Base-by-base conservation (phyloP, 2,888 invertebrate genomes). In the Noctua janthina region DNA sequence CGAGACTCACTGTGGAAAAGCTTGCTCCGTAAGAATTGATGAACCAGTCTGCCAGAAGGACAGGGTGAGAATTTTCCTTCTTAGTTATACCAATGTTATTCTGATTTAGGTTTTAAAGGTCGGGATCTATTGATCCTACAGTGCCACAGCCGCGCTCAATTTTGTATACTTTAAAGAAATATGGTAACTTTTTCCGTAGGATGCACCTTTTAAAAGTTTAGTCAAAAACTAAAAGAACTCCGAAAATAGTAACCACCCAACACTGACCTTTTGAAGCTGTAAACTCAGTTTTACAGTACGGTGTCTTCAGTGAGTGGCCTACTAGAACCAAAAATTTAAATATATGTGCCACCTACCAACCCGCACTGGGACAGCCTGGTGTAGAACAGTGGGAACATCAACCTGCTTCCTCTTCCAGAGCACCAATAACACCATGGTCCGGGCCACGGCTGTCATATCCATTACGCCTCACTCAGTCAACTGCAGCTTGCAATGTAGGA, bases 21-120 rank as follows among this genome's bases (percentile, higher is more conserved):
- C 78, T 49, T 92, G 93, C 74, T 75, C 89, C 10, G 79, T 92
- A 2, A 81, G 82, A 11, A 87, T 94, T 6, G 91, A 92, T 39
- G 92, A 92, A 46, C 93, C 94, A 0, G 87, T 91, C n/a, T 94
- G 94, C 79, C 82, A 92, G 75, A 89, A 68, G 23, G 92, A 94
- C 62, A 87, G 79, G 88, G 94, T 94, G 80, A 81, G 87, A n/a
- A 43, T 76, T 10, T 3, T 29, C 43, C 73, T 54, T 54, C 23
- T 23, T 49, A 29, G n/a, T n/a, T 17, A 62, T 7, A 10, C 8
- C 13, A 2, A 43, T 49, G 7, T 23, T 59, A 1, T 46, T 23
- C 15, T 20, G 23, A 46, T 56, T n/a, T 56, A 10, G 23, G 23
- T 56, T 56, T n/a, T 1, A n/a, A n/a, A 56, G 23, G 11, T 23